phyloP scores from a whole-genome alignment of 2,888 invertebrate genomes.

The Ophion obscuratus region DNA sequence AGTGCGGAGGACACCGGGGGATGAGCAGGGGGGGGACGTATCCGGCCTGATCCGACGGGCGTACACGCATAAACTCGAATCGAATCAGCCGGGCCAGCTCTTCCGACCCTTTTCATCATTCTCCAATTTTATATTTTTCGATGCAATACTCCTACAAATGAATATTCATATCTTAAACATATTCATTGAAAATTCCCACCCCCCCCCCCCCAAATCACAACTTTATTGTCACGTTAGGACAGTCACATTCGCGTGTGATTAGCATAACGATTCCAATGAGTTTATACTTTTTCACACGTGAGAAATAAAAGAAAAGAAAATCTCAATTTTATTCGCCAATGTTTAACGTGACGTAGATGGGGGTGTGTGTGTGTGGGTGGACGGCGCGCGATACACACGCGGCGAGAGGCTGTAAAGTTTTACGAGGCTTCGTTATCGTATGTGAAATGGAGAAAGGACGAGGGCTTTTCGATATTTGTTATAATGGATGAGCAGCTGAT shows the following conservation, averaged over 20 bases:
- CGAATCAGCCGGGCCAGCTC: constrained; percentile 43
- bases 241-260: too few species aligned
- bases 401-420: constrained; percentile 67
- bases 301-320: not conserved
- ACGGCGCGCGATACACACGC: constrained; percentile 42
- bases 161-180: too few species aligned
- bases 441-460: constrained; percentile 51
- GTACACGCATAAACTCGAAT: constrained; percentile 65
- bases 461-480: constrained; percentile 9
- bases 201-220: too few species aligned
- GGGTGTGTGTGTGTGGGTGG: constrained; percentile 30
- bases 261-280: too few species aligned
- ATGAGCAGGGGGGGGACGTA: constrained; percentile 69
- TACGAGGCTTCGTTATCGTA: constrained; percentile 66
- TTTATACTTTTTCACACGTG: too few species aligned
- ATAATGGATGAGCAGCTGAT: not conserved
- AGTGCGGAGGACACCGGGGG: constrained; percentile 62
- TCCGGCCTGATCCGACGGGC: constrained; percentile 75
- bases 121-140: constrained; percentile 2
- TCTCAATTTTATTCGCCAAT: not conserved
- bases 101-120: constrained; percentile 50
- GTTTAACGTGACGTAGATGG: not conserved
- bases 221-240: too few species aligned
- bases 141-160: too few species aligned
- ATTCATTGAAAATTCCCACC: too few species aligned